These are phyloP conservation scores for Mionectes macconnelli DNA, from an alignment of 2,113 vertebrate species.

Conservation along the genomic window DNA sequence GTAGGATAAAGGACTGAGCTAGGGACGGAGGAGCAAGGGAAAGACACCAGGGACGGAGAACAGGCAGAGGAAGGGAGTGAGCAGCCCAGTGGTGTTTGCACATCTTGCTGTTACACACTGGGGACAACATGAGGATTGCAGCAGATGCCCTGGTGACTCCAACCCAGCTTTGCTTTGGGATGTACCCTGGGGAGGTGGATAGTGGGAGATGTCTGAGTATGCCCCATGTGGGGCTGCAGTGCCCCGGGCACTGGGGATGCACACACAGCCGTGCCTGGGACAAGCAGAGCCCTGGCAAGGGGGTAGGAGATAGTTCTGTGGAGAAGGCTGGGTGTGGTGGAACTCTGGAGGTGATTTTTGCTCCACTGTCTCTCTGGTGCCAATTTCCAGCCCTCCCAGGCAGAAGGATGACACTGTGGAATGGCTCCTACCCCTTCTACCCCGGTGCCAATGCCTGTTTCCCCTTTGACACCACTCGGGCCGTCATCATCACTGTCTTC, in stretches of 20 bases:
- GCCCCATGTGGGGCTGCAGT: rapidly evolving
- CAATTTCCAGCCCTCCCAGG: background rate
- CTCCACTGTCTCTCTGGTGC: background rate
- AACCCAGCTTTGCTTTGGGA: background rate
- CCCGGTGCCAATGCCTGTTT: conserved; percentile 72
- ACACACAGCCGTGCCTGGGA: rapidly evolving
- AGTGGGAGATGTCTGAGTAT: rapidly evolving
- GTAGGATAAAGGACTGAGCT: background rate
- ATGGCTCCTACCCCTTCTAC: conserved; percentile 91
- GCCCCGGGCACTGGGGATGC: rapidly evolving
- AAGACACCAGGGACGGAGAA: background rate
- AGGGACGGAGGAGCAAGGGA: background rate
- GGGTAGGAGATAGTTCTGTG: background rate
- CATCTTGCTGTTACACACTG: rapidly evolving
- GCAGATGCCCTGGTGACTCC: rapidly evolving
- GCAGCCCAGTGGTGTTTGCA: rapidly evolving
- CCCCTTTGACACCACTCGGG: conserved; percentile 73
- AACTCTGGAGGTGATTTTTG: background rate
- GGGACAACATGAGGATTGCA: background rate
- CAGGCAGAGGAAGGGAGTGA: background rate
- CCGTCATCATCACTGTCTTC: conserved; percentile 84
- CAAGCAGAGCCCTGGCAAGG: rapidly evolving
- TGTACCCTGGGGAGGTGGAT: background rate
- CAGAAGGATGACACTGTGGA: conserved; percentile 85
- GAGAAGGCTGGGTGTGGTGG: background rate